A percentile compares a stretch with the other conserved stretches of the same genome.
These are phyloP conservation scores for Sialis lutaria DNA, from an alignment of 2,888 invertebrate genomes.

Conservation along the genomic window DNA sequence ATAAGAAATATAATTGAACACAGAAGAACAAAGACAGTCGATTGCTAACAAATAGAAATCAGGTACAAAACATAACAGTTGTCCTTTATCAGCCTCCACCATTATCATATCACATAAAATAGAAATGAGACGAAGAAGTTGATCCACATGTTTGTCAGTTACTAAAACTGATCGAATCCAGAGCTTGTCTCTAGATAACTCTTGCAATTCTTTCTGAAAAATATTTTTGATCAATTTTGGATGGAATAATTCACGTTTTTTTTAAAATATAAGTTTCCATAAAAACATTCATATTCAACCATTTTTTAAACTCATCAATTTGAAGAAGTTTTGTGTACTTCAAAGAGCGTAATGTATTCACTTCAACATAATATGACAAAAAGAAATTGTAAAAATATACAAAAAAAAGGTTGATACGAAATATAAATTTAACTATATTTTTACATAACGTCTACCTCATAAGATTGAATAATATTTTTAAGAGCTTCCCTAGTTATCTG, in stretches of 20 bases:
- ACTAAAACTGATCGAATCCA: conserved; percentile 2
- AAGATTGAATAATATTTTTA: background rate
- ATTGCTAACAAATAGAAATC: conserved; percentile 2
- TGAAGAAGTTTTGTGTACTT: too few species aligned
- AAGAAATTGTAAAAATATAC: background rate
- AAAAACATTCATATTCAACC: background rate
- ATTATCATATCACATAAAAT: background rate
- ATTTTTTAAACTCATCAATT: too few species aligned
- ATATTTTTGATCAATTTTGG: background rate
- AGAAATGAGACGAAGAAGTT: background rate
- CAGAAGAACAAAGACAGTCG: background rate
- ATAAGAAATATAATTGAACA: background rate
- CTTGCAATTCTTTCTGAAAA: conserved; percentile 2
- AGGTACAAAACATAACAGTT: conserved; percentile 3
- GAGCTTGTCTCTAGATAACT: conserved; percentile 2
- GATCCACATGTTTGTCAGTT: background rate
- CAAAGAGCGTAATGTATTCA: too few species aligned
- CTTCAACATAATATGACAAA: background rate
- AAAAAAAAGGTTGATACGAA: background rate
- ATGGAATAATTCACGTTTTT: background rate
- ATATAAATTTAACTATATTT: too few species aligned
- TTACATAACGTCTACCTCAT: background rate
- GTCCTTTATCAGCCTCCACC: conserved; percentile 1
- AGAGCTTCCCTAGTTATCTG: background rate
- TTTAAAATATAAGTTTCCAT: background rate